Conservation (phyloP, 2,888 invertebrate genomes). For the Xylota sylvarum region DNA sequence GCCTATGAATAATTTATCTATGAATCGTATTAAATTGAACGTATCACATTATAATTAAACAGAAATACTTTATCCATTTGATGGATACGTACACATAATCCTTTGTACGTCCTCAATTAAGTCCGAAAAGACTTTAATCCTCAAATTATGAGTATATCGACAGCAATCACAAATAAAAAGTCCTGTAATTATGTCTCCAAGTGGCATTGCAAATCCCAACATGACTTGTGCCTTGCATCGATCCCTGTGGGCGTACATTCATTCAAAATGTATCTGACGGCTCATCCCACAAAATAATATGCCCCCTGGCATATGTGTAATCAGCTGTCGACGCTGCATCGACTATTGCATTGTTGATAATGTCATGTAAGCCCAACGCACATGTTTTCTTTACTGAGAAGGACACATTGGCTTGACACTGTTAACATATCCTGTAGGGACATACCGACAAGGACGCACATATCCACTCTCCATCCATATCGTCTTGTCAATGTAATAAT, state of each 20-base stretch:
- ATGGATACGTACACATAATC: no score
- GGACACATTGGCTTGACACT: conserved; percentile 27
- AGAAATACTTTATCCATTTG: neutral
- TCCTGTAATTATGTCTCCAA: neutral
- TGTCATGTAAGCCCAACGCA: conserved; percentile 43
- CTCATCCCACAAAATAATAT: neutral
- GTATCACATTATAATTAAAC: neutral
- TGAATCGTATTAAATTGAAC: no score
- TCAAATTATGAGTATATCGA: neutral
- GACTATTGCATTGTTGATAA: conserved; percentile 33
- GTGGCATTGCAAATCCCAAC: neutral
- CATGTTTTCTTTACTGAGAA: conserved; percentile 36
- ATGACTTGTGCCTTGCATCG: neutral
- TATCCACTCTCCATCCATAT: conserved; percentile 26
- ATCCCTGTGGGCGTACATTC: neutral
- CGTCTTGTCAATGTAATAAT: conserved; percentile 53
- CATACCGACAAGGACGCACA: conserved; percentile 1
- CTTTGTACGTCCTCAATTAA: neutral
- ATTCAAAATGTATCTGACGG: neutral
- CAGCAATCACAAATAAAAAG: neutral
- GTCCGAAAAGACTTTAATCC: neutral
- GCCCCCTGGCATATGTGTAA: conserved; percentile 12
- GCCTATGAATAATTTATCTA: no score
- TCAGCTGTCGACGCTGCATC: conserved; percentile 18
- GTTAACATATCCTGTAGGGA: conserved; percentile 43